Evolutionary conservation across 2,113 vertebrate genomes (phyloP).

Genomic region (Nothoprocta perdicaria): DNA sequence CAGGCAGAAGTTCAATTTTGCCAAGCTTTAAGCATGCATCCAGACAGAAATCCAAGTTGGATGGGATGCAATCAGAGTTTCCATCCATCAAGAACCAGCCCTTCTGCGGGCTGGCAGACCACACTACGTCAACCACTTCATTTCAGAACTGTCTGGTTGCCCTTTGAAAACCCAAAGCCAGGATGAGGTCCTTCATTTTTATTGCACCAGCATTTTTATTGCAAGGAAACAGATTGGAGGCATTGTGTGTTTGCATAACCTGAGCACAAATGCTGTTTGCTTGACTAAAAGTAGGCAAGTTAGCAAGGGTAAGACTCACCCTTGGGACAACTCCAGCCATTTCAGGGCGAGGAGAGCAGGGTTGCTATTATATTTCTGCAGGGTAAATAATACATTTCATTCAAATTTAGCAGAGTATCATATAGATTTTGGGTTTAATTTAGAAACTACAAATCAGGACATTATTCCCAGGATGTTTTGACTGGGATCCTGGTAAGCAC

Average conservation of each 20-base stretch:
- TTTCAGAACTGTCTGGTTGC: neutral
- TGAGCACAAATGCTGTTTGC: rapidly evolving
- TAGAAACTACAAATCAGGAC: neutral
- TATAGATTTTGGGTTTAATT: neutral
- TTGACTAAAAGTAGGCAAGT: neutral
- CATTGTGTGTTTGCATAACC: neutral
- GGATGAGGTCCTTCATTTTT: neutral
- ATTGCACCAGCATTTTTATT: neutral
- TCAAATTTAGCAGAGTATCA: neutral
- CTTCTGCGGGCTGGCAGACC: neutral
- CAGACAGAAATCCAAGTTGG: neutral
- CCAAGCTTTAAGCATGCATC: neutral
- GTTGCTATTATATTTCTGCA: neutral
- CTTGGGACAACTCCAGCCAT: neutral
- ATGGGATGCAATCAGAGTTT: neutral
- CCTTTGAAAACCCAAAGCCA: neutral
- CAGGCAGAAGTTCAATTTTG: neutral
- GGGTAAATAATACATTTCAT: neutral
- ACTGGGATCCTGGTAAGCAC: neutral
- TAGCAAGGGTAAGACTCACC: neutral
- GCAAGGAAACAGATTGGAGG: neutral
- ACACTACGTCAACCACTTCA: neutral
- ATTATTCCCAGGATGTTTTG: neutral
- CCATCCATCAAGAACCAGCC: neutral
- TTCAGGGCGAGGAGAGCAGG: too few relatives aligned